Base-by-base conservation (phyloP, 2,888 invertebrate genomes). In the Spatulosminthurus flaviceps region DNA sequence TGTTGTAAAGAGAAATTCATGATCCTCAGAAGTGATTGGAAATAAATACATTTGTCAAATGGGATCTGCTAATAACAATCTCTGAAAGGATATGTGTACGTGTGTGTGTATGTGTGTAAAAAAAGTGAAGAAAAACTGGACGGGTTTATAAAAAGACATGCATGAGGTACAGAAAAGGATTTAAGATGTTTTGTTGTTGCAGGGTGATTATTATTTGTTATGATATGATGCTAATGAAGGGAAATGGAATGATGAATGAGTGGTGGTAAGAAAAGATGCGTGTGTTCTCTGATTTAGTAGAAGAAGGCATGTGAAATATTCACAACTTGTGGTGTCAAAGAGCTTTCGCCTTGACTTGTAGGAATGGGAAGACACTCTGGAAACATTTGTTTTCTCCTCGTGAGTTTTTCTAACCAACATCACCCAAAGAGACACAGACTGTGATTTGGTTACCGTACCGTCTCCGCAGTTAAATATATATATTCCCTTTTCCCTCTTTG, bases 261-360 rank as follows among this genome's bases (percentile, higher is more conserved):
- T 61, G 13, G 66, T 66, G 75, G 29, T 76, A 76, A 64, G 64
- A 77, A 78, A 71, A 78, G 71, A 71, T 71, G 61, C 64, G 77
- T 78, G 69, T 70, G 60, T 34, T 78, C 71, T 71, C 61, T 61
- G 71, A 77, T 71, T 71, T 78, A 34, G 60, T 71, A 60, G 43
- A 70, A 26, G 71, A 16, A 71, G 70, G 75, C 67, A 79, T 79
- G 76, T 79, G 75, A 79, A 79, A 61, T 69, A 75, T 79, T 76
- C 79, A 76, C 79, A 79, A 79, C 64, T 79, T 76, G 76, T 79
- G 79, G 79, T 79, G 79, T 79, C 79, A 79, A 76, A 79, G 76
- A 71, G 79, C 79, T 69, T 60, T 74, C 66, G 43, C 51, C 79
- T 24, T 67, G 75, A 77, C 77, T 77, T 43, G 26, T 21, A 42